Conservation (phyloP, 2,888 invertebrate genomes). For the Caenorhabditis imperialis region DNA sequence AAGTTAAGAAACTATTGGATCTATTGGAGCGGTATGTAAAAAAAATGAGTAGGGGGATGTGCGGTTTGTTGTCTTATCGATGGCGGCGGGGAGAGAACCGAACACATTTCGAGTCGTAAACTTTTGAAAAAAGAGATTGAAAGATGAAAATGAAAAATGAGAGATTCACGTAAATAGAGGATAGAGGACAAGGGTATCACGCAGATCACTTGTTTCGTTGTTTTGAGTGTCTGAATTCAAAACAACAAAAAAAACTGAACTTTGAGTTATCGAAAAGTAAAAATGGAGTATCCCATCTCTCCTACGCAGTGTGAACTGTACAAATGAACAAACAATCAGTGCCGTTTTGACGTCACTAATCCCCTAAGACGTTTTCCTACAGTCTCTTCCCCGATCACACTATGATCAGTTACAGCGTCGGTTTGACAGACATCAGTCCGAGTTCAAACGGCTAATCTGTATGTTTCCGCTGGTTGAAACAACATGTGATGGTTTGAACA, state of each 20-base stretch:
- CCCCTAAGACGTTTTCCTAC: conserved; percentile 19
- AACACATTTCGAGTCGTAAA: too few relatives aligned
- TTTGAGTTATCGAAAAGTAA: too few relatives aligned
- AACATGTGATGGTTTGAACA: neutral
- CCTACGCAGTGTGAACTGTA: conserved; percentile 27
- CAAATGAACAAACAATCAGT: conserved; percentile 43
- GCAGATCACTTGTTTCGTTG: conserved; percentile 22
- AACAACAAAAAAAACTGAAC: conserved; percentile 1
- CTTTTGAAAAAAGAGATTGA: neutral
- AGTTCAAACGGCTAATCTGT: conserved; percentile 24
- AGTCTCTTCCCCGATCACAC: conserved; percentile 18
- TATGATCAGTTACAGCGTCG: conserved; percentile 34
- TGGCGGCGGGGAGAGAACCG: too few relatives aligned
- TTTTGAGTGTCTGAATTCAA: too few relatives aligned
- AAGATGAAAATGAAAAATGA: neutral
- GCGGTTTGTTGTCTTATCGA: too few relatives aligned
- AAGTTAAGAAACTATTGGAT: conserved; percentile 27
- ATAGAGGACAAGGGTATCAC: conserved; percentile 6
- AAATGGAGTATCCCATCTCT: too few relatives aligned
- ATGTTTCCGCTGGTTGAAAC: conserved; percentile 25
- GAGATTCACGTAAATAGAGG: neutral
- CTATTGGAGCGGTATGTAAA: neutral
- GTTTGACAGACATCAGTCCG: neutral
- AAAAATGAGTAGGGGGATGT: conserved; percentile 13
- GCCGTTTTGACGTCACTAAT: conserved; percentile 48